A percentile compares a stretch with the other conserved stretches of the same genome.
Evolutionary conservation across 1,140 invertebrate species (phyloP).

Genomic region (Pseudachorutes palmiensis): DNA sequence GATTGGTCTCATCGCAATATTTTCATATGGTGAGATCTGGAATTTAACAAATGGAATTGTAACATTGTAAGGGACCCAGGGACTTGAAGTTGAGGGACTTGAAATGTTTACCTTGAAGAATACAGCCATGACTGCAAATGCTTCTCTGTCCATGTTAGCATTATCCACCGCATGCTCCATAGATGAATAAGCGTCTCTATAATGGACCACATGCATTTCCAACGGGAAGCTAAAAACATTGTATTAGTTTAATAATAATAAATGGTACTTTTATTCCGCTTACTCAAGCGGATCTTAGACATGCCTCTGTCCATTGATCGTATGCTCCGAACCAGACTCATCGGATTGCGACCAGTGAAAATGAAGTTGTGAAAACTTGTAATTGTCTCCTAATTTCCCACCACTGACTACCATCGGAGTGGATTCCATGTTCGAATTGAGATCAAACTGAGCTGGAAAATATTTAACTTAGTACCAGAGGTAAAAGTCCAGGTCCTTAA

Average conservation of each 20-base stretch:
- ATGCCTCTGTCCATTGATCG: constrained; percentile 45
- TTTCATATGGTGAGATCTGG: too few species aligned
- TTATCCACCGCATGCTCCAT: background rate
- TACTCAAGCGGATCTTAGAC: too few species aligned
- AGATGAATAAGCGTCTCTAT: background rate
- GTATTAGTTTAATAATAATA: too few species aligned
- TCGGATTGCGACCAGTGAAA: constrained; percentile 49
- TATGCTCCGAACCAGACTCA: constrained; percentile 49
- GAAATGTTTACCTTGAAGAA: background rate
- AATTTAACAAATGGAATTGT: background rate
- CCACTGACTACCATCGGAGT: constrained; percentile 32
- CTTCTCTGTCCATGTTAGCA: background rate
- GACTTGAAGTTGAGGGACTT: background rate
- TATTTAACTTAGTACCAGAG: too few species aligned
- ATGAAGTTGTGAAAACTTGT: constrained; percentile 47
- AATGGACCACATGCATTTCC: background rate
- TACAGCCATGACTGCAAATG: background rate
- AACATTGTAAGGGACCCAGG: too few species aligned
- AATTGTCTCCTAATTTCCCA: constrained; percentile 42
- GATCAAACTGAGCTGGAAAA: constrained; percentile 18
- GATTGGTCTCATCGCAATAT: background rate
- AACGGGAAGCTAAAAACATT: background rate
- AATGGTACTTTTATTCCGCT: too few species aligned
- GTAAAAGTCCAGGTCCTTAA: too few species aligned
- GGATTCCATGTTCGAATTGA: background rate